phyloP scores from a whole-genome alignment of 2,113 vertebrate species.

The Oplegnathus fasciatus region DNA sequence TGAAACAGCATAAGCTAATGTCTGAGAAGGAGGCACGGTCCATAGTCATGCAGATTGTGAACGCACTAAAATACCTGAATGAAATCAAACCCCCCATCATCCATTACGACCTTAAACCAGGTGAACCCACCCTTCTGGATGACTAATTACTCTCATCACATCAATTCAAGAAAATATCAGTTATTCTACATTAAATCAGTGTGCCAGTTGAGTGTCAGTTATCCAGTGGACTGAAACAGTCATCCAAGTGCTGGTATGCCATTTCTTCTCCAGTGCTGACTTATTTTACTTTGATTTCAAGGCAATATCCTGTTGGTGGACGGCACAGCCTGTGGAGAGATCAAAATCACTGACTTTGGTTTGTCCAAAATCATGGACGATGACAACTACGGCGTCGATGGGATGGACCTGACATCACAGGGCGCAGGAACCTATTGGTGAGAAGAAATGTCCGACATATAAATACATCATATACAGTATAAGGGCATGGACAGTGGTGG shows the following conservation, averaged over 20 bases:
- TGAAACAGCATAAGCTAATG: constrained; percentile 99
- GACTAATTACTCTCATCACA: no score
- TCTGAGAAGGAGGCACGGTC: constrained; percentile 99
- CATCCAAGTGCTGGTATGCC: background rate
- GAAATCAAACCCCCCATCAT: constrained; percentile 99
- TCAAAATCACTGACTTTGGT: constrained; percentile 99
- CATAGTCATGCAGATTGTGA: constrained; percentile 99
- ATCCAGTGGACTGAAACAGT: no score
- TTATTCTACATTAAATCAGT: background rate
- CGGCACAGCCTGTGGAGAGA: constrained; percentile 98
- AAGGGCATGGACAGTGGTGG: background rate
- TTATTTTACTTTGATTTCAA: constrained; percentile 62
- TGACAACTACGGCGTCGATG: constrained; percentile 98
- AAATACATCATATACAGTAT: background rate
- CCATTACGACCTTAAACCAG: constrained; percentile 99
- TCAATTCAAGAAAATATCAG: background rate
- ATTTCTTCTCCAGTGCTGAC: background rate
- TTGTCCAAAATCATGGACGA: constrained; percentile 99
- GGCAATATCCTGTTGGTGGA: constrained; percentile 99
- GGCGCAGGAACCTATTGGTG: constrained; percentile 99
- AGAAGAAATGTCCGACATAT: constrained; percentile 31
- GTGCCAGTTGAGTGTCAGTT: background rate
- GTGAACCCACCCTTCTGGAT: constrained; percentile 76
- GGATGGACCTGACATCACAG: constrained; percentile 99
- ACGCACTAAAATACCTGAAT: constrained; percentile 98